These are phyloP conservation scores for Allolobophora icterica DNA, from an alignment of 2,888 invertebrate genomes.

Conservation along the genomic window DNA sequence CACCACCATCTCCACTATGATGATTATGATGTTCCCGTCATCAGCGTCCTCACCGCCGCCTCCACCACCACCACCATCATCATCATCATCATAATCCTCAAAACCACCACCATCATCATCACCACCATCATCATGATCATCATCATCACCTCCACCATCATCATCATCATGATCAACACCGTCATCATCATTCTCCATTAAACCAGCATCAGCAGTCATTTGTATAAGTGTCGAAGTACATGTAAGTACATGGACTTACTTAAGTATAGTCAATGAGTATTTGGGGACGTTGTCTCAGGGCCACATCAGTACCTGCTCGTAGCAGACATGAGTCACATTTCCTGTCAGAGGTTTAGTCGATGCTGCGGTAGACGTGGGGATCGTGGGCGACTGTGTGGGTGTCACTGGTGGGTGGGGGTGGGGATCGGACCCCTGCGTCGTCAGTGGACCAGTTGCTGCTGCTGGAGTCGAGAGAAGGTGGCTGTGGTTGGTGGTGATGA, in stretches of 20 bases:
- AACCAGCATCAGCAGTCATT: too few relatives aligned
- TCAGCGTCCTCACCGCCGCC: too few relatives aligned
- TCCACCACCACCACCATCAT: neutral
- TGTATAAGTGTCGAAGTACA: too few relatives aligned
- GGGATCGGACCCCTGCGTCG: neutral
- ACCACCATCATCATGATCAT: conserved; percentile 15
- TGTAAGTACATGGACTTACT: too few relatives aligned
- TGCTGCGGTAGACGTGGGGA: neutral
- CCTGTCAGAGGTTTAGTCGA: neutral
- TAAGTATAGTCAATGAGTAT: neutral
- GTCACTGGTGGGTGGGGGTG: neutral
- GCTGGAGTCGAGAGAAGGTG: neutral
- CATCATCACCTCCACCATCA: conserved; percentile 25
- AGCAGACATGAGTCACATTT: neutral
- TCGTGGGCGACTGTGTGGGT: neutral
- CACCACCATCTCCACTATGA: neutral
- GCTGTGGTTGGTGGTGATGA: neutral
- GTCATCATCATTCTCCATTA: neutral
- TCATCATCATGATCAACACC: neutral
- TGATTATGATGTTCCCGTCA: too few relatives aligned
- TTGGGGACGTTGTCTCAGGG: neutral
- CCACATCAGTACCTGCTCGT: neutral
- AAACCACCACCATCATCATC: conserved; percentile 29
- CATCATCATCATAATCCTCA: neutral
- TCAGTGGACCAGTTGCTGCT: neutral